Conservation (phyloP, 2,888 invertebrate species). For the Nemapogon koenigi region DNA sequence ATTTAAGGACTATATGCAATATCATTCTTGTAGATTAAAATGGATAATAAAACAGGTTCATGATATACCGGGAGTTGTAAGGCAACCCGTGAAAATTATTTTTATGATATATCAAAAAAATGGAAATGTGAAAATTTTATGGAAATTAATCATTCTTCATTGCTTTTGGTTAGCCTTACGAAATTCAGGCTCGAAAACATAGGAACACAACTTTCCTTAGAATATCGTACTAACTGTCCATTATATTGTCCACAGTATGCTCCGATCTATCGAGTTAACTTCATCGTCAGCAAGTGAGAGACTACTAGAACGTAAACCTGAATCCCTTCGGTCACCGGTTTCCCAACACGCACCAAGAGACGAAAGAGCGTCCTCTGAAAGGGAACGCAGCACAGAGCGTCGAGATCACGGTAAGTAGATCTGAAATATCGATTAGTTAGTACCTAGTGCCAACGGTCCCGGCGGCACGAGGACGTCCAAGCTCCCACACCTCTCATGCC, state of each 20-base stretch:
- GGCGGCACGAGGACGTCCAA: constrained; percentile 36
- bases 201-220: not conserved
- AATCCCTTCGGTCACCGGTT: constrained; percentile 40
- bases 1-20: too few relatives aligned
- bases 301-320: constrained; percentile 49
- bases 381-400: constrained; percentile 43
- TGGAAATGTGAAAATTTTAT: too few relatives aligned
- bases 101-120: too few relatives aligned
- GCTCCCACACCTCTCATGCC: constrained; percentile 36
- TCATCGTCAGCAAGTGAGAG: constrained; percentile 43
- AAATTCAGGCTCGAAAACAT: too few relatives aligned
- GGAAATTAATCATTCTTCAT: too few relatives aligned
- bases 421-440: not conserved
- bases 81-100: too few relatives aligned
- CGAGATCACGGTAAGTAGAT: constrained; percentile 49
- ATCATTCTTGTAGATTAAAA: too few relatives aligned
- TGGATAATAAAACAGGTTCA: too few relatives aligned
- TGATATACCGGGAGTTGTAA: too few relatives aligned
- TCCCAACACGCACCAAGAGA: constrained; percentile 24
- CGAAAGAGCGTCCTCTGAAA: constrained; percentile 37
- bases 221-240: not conserved
- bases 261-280: constrained; percentile 82
- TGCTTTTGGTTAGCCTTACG: too few relatives aligned
- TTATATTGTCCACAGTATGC: constrained; percentile 65
- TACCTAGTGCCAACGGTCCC: constrained; percentile 9